Evolutionary conservation across 1,140 invertebrate genomes (phyloP).

Genomic region (Bombus turneri): DNA sequence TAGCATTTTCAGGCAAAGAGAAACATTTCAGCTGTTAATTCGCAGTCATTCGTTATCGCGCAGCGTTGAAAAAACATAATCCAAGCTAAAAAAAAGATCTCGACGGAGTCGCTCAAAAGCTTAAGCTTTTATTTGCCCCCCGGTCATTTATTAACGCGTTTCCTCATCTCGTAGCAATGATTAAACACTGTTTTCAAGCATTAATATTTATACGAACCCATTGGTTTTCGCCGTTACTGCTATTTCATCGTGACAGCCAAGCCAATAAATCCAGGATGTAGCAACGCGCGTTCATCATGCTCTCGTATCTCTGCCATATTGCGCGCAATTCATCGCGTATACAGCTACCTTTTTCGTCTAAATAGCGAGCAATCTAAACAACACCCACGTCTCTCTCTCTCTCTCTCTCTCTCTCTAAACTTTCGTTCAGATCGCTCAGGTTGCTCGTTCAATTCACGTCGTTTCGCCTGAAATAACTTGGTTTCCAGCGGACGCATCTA

Average conservation of each 20-base stretch:
- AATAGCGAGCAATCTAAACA: not conserved
- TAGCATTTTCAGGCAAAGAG: not conserved
- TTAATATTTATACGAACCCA: conserved; percentile 4
- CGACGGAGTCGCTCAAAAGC: not conserved
- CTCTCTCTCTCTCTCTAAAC: not conserved
- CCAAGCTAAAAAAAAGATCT: not conserved
- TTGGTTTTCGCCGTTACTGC: conserved; percentile 1
- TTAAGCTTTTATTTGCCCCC: not conserved
- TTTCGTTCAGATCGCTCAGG: not conserved
- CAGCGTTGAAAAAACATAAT: not conserved
- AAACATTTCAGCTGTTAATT: not conserved
- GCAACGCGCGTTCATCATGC: conserved; percentile 1
- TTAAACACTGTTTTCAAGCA: conserved; percentile 5
- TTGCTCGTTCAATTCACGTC: not conserved
- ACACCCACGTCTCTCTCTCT: not conserved
- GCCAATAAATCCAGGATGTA: conserved; percentile 6
- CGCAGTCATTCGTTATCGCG: not conserved
- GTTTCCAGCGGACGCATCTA: too few species aligned
- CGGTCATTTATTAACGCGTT: not conserved
- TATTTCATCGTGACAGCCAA: conserved; percentile 3
- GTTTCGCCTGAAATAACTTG: not conserved
- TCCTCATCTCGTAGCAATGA: not conserved
- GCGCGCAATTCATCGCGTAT: not conserved
- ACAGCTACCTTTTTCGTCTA: not conserved
- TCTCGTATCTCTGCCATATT: not conserved